Evolutionary conservation across 2,113 vertebrate species (phyloP).

Genomic region (Shinisaurus crocodilurus): DNA sequence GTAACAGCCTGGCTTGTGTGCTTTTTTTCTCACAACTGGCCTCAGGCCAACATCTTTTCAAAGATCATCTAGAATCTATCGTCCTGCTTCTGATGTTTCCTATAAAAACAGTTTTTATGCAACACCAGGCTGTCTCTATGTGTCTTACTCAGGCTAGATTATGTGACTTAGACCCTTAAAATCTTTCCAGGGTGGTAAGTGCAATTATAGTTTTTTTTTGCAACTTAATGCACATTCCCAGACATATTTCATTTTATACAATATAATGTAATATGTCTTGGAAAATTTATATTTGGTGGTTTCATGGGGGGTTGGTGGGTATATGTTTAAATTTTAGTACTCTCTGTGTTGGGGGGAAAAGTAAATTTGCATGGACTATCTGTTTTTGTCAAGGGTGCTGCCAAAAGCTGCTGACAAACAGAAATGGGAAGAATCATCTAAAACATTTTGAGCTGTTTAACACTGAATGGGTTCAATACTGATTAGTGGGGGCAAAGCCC

Average conservation of each 20-base stretch:
- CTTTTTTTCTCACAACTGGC: conserved; percentile 38
- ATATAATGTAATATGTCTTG: background rate
- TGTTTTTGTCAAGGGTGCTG: background rate
- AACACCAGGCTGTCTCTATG: background rate
- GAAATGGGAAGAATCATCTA: background rate
- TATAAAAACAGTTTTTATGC: background rate
- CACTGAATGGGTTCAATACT: background rate
- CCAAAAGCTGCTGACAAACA: background rate
- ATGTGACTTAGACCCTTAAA: background rate
- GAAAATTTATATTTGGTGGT: background rate
- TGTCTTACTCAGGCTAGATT: background rate
- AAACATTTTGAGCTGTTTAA: conserved; percentile 3
- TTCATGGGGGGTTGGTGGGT: too few species aligned
- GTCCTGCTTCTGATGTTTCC: conserved; percentile 1
- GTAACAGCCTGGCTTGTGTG: background rate
- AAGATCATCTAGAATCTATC: background rate
- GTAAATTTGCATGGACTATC: background rate
- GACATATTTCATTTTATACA: background rate
- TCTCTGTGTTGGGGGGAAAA: background rate
- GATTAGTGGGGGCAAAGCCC: background rate
- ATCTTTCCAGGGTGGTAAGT: background rate
- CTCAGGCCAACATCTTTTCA: conserved; percentile 25
- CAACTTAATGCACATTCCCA: background rate
- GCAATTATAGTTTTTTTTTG: background rate
- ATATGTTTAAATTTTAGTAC: background rate